Conservation (phyloP, 1,140 invertebrate genomes). For the Leptinotarsa defecta region DNA sequence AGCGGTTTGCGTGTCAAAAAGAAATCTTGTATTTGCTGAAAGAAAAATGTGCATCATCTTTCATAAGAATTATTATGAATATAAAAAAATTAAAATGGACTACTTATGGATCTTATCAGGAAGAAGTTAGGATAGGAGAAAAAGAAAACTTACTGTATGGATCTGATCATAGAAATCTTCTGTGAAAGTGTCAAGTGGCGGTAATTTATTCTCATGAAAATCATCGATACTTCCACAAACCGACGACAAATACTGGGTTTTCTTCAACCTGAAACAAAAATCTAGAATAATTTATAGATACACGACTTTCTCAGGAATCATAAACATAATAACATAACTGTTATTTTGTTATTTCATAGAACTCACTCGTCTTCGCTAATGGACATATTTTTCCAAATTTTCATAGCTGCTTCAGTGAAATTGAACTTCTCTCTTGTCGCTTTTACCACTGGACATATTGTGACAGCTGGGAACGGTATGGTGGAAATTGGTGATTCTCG, state of each 20-base stretch:
- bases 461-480: conserved; percentile 62
- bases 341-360: too few relatives aligned
- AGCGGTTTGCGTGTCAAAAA: too few relatives aligned
- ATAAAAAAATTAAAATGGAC: too few relatives aligned
- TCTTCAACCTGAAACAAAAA: background rate
- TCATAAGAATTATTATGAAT: too few relatives aligned
- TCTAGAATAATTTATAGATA: too few relatives aligned
- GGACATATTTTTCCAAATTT: conserved; percentile 21
- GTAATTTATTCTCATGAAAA: background rate
- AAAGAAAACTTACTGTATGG: background rate
- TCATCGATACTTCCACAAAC: background rate
- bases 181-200: background rate
- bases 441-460: conserved; percentile 59
- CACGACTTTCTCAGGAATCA: too few relatives aligned
- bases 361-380: conserved; percentile 33
- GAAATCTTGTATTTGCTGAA: too few relatives aligned
- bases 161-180: background rate
- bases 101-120: too few relatives aligned
- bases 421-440: conserved; percentile 28
- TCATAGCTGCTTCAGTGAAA: conserved; percentile 35
- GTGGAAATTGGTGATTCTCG: conserved; percentile 59
- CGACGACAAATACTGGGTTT: background rate
- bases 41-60: too few relatives aligned
- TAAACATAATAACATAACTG: too few relatives aligned
- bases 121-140: too few relatives aligned